Evolutionary conservation across 2,113 vertebrate genomes (phyloP).

Genomic region (Hippocampus barbouri): DNA sequence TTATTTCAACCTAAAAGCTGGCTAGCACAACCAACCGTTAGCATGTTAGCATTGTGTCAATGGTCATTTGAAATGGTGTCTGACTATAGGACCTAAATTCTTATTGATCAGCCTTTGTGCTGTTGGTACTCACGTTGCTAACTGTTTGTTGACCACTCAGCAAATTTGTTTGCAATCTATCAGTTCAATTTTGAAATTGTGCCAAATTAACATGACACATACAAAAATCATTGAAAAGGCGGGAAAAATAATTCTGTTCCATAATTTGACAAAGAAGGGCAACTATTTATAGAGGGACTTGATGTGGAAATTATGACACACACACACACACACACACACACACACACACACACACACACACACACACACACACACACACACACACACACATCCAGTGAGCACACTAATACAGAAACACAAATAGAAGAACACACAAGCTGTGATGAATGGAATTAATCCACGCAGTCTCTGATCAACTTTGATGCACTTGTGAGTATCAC

Average conservation of each 20-base stretch:
- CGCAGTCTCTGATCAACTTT: conserved; percentile 36
- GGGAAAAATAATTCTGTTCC: background rate
- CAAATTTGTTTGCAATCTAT: no score
- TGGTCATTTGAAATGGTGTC: no score
- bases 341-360: background rate
- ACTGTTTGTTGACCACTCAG: no score
- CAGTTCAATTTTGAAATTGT: background rate
- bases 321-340: background rate
- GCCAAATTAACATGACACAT: background rate
- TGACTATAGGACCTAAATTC: no score
- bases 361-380: background rate
- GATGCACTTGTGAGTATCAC: conserved; percentile 32
- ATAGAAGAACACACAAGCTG: background rate
- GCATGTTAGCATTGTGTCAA: background rate
- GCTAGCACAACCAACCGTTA: background rate
- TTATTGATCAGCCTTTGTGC: no score
- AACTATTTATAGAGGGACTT: background rate
- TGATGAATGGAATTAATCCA: conserved; percentile 34
- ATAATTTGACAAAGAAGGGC: background rate
- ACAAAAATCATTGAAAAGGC: background rate
- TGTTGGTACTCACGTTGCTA: no score
- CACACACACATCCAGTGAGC: background rate
- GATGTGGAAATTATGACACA: background rate
- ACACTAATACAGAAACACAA: background rate
- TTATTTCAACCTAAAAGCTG: background rate